phyloP scores from a whole-genome alignment of 2,797 vertebrate species.

The Sphenodon punctatus region DNA sequence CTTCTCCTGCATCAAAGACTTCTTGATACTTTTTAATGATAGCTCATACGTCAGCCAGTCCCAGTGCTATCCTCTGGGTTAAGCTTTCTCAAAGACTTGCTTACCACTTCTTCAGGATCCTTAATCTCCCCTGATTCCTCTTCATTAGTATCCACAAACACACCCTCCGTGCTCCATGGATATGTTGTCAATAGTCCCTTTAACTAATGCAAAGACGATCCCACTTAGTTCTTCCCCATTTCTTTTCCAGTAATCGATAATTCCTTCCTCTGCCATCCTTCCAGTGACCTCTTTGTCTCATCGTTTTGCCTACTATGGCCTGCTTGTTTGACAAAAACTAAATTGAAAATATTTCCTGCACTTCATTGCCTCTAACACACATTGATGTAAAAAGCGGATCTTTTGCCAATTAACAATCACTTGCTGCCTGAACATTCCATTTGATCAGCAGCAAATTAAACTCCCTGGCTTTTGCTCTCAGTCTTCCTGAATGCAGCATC shows the following conservation, averaged over 20 bases:
- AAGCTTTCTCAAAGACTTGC: neutral
- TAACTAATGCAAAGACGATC: neutral
- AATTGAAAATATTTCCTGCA: rapidly evolving
- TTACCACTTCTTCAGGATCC: neutral
- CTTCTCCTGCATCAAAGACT: too few relatives aligned
- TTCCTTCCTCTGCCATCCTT: conserved; percentile 11
- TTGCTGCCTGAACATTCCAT: neutral
- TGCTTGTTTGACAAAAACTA: neutral
- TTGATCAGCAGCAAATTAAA: neutral
- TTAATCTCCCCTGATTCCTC: neutral
- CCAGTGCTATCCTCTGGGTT: neutral
- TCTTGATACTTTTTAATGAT: too few relatives aligned
- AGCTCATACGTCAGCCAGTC: neutral
- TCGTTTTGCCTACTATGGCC: neutral
- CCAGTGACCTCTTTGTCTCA: neutral
- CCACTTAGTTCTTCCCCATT: neutral
- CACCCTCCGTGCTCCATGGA: neutral
- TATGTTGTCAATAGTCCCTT: neutral
- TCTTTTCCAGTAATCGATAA: neutral
- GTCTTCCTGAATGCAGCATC: neutral
- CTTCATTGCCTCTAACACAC: neutral
- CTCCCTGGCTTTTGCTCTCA: neutral
- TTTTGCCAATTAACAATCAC: neutral
- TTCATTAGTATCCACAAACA: neutral
- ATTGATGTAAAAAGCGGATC: neutral